Base-by-base conservation (phyloP, 2,797 vertebrate species). In the Pristis pectinata region DNA sequence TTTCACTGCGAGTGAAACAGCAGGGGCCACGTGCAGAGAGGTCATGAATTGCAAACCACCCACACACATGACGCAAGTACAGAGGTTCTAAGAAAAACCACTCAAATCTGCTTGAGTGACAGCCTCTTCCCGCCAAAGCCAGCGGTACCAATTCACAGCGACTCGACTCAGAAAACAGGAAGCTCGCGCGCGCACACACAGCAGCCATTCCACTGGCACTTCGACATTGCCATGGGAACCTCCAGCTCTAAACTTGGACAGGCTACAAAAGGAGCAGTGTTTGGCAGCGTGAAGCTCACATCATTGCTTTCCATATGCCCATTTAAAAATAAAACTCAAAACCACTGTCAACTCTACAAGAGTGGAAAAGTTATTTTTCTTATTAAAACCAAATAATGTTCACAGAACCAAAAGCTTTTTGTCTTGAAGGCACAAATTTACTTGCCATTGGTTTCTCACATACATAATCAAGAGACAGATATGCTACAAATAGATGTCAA, bases 201-300 rank as follows among this genome's bases (percentile, higher is more conserved):
- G 34, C 89, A 22, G 64, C 41, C 67, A 72, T 72, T 72, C 41
- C 59, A 44, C 9, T 41, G 37, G 91, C 24, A 27, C 41, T 30
- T 49, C 41, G 41, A 93, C 67, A 93, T 93, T 34, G 67, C 61
- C 91, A 93, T 93, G 64, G 91, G 91, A 93, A 72, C 91, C 22
- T 22, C 56, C 85, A 89, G 85, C n/a, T 89, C 56, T 22, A 3
- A 13, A 56, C 34, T 89, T 89, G 85, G 56, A 37, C 85, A 22
- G 85, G 15, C 85, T 49, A 93, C 64, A 93, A 93, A 93, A 93
- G 91, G 64, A 72, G 67, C 91, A 93, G 37, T 93, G 91, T 93
- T 93, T 93, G 91, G 67, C 91, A 49, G 37, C 72, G 37, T 49
- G 37, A 49, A 72, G 67, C 93, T 93, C 91, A 93, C 91, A 93